These are phyloP conservation scores for Amia ocellicauda DNA, from an alignment of 2,113 vertebrate species.

Conservation along the genomic window DNA sequence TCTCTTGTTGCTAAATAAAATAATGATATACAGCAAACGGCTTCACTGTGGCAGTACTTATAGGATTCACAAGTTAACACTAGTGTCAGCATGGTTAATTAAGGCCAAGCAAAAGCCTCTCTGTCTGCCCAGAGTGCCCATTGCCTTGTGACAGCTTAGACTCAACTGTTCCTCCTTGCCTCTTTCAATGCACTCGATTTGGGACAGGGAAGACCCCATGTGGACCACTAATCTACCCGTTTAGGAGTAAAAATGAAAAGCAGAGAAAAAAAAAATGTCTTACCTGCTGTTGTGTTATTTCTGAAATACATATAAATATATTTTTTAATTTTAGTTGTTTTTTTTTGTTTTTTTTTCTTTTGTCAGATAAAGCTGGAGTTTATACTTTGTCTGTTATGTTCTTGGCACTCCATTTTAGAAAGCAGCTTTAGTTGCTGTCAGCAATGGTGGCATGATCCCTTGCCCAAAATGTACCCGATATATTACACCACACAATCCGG, in stretches of 20 bases:
- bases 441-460: no score
- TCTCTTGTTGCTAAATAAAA: not conserved
- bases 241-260: not conserved
- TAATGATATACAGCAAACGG: not conserved
- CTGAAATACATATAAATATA: conserved; percentile 10
- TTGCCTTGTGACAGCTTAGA: no score
- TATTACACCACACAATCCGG: no score
- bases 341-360: conserved; percentile 32
- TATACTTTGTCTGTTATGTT: conserved; percentile 29
- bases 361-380: conserved; percentile 56
- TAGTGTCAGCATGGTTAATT: no score
- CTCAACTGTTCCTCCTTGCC: conserved; percentile 14
- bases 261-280: conserved; percentile 28
- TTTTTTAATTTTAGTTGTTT: conserved; percentile 21
- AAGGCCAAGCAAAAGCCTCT: not conserved
- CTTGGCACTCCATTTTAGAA: conserved; percentile 35
- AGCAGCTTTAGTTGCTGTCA: conserved; percentile 20
- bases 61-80: no score
- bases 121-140: no score
- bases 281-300: conserved; percentile 43
- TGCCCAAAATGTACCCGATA: no score
- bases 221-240: no score
- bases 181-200: not conserved
- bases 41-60: no score
- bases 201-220: conserved; percentile 22